These are phyloP conservation scores for Aphrophora alni DNA, from an alignment of 2,888 invertebrate species.

Conservation along the genomic window DNA sequence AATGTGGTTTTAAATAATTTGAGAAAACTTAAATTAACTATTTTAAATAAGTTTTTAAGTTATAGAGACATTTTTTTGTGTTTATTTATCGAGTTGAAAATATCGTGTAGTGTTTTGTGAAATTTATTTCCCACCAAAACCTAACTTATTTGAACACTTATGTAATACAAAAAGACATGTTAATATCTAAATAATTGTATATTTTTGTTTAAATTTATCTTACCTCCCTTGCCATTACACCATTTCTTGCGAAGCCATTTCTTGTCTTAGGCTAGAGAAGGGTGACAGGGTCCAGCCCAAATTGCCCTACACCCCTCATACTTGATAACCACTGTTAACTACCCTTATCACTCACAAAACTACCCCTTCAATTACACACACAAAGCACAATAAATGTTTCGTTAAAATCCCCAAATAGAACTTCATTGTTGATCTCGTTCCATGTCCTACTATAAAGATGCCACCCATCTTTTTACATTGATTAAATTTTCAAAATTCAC, in stretches of 20 bases:
- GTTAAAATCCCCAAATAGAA: background rate
- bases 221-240: background rate
- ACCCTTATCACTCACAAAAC: background rate
- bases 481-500: background rate
- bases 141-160: too few relatives aligned
- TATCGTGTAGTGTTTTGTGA: too few relatives aligned
- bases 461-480: background rate
- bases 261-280: conserved; percentile 1
- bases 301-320: background rate
- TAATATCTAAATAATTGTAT: too few relatives aligned
- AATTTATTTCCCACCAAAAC: too few relatives aligned
- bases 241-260: background rate
- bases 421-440: background rate
- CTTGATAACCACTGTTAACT: background rate
- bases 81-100: too few relatives aligned
- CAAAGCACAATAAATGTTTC: background rate
- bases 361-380: background rate
- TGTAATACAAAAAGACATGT: too few relatives aligned
- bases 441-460: background rate
- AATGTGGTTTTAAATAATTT: too few relatives aligned
- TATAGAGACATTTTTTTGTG: too few relatives aligned
- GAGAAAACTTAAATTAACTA: too few relatives aligned
- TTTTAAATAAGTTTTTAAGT: too few relatives aligned
- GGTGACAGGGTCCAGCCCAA: background rate
- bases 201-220: background rate